Evolutionary conservation across 2,113 vertebrate species (phyloP).

Genomic region (Dolichallabes microphthalmus): DNA sequence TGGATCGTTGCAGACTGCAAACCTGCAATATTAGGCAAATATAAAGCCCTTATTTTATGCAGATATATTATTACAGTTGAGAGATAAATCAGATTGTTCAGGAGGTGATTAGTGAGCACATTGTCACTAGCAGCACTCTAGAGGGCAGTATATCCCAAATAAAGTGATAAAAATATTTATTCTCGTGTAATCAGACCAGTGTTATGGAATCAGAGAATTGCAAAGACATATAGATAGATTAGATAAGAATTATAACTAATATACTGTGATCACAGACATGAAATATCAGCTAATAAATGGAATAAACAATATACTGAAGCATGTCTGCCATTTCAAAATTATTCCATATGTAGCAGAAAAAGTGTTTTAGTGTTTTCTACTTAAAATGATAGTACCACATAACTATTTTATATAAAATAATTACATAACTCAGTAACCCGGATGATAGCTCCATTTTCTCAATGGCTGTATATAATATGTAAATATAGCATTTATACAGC

Average conservation of each 20-base stretch:
- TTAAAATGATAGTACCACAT: background rate
- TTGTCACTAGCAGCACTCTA: conserved; percentile 16
- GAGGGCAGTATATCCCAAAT: conserved; percentile 35
- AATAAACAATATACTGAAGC: background rate
- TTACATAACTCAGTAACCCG: background rate
- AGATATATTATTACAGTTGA: background rate
- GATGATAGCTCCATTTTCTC: background rate
- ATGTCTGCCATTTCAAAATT: background rate
- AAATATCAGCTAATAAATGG: background rate
- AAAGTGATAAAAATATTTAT: background rate
- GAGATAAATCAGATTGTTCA: background rate
- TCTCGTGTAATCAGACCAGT: background rate
- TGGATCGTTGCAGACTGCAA: conserved; percentile 27
- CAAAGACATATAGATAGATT: background rate
- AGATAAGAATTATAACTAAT: background rate
- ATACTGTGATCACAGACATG: background rate
- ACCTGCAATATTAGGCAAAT: conserved; percentile 25
- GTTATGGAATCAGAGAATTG: background rate
- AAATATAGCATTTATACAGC: background rate
- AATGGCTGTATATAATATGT: background rate
- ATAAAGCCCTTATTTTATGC: background rate
- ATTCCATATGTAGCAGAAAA: background rate
- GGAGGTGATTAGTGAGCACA: background rate
- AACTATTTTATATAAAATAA: background rate
- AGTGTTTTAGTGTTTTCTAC: background rate